Base-by-base conservation (phyloP, 1,140 invertebrate species). In the Euglossa dilemma region DNA sequence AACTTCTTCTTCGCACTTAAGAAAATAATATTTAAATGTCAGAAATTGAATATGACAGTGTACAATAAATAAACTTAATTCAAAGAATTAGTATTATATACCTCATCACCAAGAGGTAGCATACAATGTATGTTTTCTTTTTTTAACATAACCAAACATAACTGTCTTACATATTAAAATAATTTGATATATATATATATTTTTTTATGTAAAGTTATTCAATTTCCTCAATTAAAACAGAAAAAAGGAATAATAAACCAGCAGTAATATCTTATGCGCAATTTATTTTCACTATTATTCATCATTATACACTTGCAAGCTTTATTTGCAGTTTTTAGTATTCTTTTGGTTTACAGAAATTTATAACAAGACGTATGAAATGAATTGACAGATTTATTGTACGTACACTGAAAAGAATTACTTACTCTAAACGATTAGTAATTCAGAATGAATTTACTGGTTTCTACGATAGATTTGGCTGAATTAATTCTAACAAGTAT, bases 221-320 rank as follows among this genome's bases (percentile, higher is more conserved):
- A 50, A 50, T 50, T 50, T 50, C 9, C 12, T 50, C 12, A 50
- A 50, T 12, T 61, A 7, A 61, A 6, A 16, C 0, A 11, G 43
- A 64, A 11, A 6, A 7, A 6, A 45, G 20, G 0, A 43, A 66
- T 14, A 0, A 2, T 23, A 47, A 6, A 70, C 23, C 2, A 16
- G 3, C 18, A 47, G 2, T 12, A 36, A 6, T 4, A 25, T 54
- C 7, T 14, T 78, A 69, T 69, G 18, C 50, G 3, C 9, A 14
- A 16, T 78, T 78, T 78, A 78, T 69, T 77, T 28, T 52, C 52
- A 56, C 20, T 78, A 69, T 23, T 59, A 47, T 70, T 57, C 18
- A 23, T 77, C 7, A 36, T 76, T 77, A n/a, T n/a, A 77, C 61
- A 79, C n/a, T 59, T 59, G 36, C 66, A 79, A 70, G 52, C 54